Percentiles rank a stretch among this genome's conserved stretches.
Conservation (phyloP, 2,113 vertebrate species). For the Heliornis fulica region DNA sequence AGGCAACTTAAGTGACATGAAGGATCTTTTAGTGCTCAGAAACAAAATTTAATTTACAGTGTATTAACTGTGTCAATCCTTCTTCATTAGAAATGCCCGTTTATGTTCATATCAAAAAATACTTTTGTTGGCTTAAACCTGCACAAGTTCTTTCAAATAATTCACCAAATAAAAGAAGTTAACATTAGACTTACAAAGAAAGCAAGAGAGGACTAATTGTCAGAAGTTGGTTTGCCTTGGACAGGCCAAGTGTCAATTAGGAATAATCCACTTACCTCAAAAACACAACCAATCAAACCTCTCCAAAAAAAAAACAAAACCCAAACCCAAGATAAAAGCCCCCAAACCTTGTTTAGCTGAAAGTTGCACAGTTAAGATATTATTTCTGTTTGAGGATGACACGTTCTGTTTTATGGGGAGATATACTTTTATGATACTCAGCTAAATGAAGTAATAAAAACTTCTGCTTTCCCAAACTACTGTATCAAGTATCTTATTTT, state of each 20-base stretch:
- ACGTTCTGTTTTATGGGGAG: background rate
- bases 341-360: background rate
- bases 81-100: background rate
- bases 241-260: background rate
- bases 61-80: background rate
- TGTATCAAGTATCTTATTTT: background rate
- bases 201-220: background rate
- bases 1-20: background rate
- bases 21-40: background rate
- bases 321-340: background rate
- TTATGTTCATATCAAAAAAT: background rate
- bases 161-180: constrained; percentile 5
- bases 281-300: background rate
- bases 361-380: background rate
- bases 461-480: background rate
- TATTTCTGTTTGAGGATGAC: background rate
- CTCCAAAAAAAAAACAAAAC: background rate
- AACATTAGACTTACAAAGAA: background rate
- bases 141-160: background rate
- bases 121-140: constrained; percentile 4
- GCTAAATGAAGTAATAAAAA: constrained; percentile 41
- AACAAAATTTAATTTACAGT: background rate
- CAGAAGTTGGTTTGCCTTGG: background rate
- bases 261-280: background rate
- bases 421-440: background rate